Base-by-base conservation (phyloP, 2,797 vertebrate genomes). In the Ctenosaura bakeri region DNA sequence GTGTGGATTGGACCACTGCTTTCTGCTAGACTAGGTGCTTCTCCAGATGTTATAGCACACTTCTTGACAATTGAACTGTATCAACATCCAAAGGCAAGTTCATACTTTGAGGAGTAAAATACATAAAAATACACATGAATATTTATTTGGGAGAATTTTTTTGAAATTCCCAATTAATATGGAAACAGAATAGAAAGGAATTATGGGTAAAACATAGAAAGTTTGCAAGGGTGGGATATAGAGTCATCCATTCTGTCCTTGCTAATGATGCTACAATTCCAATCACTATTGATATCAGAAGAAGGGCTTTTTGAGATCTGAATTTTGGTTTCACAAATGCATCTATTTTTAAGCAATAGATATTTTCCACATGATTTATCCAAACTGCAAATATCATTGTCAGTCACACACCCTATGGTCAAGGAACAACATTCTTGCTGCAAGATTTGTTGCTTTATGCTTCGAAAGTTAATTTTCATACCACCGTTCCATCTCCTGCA, bases 391-490 rank as follows among this genome's bases (percentile, higher is more conserved):
- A 83, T 66, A 76, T 1, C 26, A 38, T 59, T 5, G 80, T 87
- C 85, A 0, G 0, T 6, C 54, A 69, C 26, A 46, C 0, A 35
- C 87, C 69, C 42, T 54, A 32, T 29, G 42, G 46, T 42, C 92
- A 83, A 32, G n/a, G 29, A 86, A n/a, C 7, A 18, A 6, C 2
- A 24, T 59, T 82, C 85, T 83, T 24, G 9, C 32, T 29, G 6
- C 4, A 5, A 4, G 32, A 87, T 3, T 24, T 77, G 0, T 52
- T 78, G 59, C 79, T 8, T 83, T 94, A 83, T 13, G 9, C 38
- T 38, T 18, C 81, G 50, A 42, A 52, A 29, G 22, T 93, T 92
- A 56, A 95, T 95, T 92, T 96, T 88, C 89, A 69, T 89, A 26
- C 81, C 90, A 62, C n/a, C 35, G 32, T 73, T 87, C 0, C 73